Base-by-base conservation (phyloP, 2,113 vertebrate species). In the Chloebia gouldiae region DNA sequence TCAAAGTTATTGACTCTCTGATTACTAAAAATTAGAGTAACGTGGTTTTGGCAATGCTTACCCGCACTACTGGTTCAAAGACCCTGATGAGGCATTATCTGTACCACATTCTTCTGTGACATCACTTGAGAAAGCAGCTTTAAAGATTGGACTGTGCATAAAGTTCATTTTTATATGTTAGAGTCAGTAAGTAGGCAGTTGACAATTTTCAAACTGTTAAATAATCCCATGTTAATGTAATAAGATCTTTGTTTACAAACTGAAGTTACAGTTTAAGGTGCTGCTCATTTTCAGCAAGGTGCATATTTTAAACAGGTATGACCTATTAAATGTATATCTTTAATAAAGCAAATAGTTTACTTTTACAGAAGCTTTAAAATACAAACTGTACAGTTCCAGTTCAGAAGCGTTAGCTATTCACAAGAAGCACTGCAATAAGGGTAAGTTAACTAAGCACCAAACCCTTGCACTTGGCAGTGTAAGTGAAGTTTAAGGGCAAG, bases 331-430 rank as follows among this genome's bases (percentile, higher is more conserved):
- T 97, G 97, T 98, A 73, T 97, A 97, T 97, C 97, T 98, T 98
- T 98, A 98, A 98, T 98, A 98, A 98, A 98, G 98, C 98, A 97
- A 98, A 98, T 93, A 79, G 95, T 97, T 98, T 98, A 98, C 97
- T 98, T 96, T 94, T 98, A 98, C 98, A 98, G 98, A 97, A 97
- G 98, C 98, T 98, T 98, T 98, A 98, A 98, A 98, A 98, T 98
- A 98, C 98, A 98, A 98, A 98, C 98, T 97, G 97, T 98, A 98
- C 97, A 98, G 94, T 98, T 98, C 97, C 98, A 98, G 98, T 98
- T 98, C 96, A 97, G 97, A 98, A 98, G 97, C 97, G 7, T 97
- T 92, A 95, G 98, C 97, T 98, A 97, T 97, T 97, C 98, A 98
- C 96, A 98, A 93, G 54, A 96, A 97, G 97, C 96, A 97, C 97